Conservation (phyloP, 2,888 invertebrate genomes). For the Agrotis ipsilon region DNA sequence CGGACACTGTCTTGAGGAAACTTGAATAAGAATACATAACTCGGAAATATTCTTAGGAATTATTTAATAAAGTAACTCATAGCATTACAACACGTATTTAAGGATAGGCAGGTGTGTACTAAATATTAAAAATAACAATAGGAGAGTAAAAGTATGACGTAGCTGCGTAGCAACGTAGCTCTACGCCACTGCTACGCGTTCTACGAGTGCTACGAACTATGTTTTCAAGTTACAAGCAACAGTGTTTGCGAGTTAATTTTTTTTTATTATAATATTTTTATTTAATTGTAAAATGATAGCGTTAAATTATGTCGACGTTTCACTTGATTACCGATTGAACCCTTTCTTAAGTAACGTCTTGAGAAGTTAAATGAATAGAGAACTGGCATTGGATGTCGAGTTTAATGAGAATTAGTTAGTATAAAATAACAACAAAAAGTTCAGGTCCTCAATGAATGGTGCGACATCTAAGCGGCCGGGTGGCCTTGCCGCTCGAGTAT, state of each 20-base stretch:
- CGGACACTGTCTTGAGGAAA: constrained; percentile 3
- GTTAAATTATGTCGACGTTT: too few relatives aligned
- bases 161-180: constrained; percentile 12
- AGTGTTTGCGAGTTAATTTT: too few relatives aligned
- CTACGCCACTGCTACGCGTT: constrained; percentile 28
- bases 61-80: background rate
- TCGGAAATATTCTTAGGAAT: background rate
- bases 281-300: too few relatives aligned
- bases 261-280: too few relatives aligned
- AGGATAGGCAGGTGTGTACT: background rate
- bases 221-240: background rate
- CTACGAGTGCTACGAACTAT: constrained; percentile 39
- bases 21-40: constrained; percentile 7
- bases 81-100: background rate
- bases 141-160: background rate
- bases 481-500: constrained; percentile 1
- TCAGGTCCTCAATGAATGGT: background rate
- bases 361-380: too few relatives aligned
- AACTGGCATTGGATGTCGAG: too few relatives aligned
- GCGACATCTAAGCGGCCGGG: background rate
- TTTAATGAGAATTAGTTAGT: background rate
- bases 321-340: too few relatives aligned
- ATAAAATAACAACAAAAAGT: too few relatives aligned
- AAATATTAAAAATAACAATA: background rate
- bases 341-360: too few relatives aligned